A percentile compares a stretch with the other conserved stretches of the same genome.
Conservation (phyloP, 2,888 invertebrate species). For the Eupithecia exiguata region DNA sequence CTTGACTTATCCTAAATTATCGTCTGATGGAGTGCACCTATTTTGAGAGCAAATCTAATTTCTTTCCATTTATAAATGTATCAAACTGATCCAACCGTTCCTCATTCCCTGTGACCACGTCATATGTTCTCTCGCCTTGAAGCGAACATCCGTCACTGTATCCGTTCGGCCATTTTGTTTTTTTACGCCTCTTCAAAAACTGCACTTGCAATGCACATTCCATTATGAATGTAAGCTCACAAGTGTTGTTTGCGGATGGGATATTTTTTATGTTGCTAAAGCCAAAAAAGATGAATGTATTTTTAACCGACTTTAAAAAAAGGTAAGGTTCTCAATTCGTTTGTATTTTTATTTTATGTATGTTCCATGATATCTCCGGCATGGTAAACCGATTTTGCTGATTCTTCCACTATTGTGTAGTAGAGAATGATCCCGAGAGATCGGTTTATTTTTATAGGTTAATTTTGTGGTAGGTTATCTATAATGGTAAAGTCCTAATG, state of each 20-base stretch:
- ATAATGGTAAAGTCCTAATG: too few species aligned
- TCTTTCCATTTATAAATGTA: background rate
- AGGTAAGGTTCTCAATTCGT: too few species aligned
- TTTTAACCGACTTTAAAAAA: background rate
- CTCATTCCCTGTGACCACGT: slow-evolving; percentile 39
- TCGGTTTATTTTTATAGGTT: too few species aligned
- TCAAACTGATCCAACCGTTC: slow-evolving; percentile 16
- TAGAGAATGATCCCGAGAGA: too few species aligned
- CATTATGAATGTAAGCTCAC: slow-evolving; percentile 18
- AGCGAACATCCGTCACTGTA: slow-evolving; percentile 60
- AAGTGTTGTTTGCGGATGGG: slow-evolving; percentile 11
- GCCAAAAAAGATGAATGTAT: background rate
- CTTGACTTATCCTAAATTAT: background rate
- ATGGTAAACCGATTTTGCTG: too few species aligned
- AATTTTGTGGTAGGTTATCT: too few species aligned
- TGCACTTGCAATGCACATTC: slow-evolving; percentile 14
- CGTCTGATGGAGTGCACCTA: background rate
- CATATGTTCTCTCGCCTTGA: slow-evolving; percentile 54
- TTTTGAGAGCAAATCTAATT: background rate
- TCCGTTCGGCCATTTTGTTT: slow-evolving; percentile 67
- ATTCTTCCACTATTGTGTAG: too few species aligned
- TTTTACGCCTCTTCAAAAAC: slow-evolving; percentile 40
- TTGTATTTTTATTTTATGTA: too few species aligned
- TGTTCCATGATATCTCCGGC: too few species aligned
- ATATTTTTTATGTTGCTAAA: slow-evolving; percentile 1